Evolutionary conservation across 1,140 invertebrate genomes (phyloP).

Genomic region (Helicorthomorpha holstii): DNA sequence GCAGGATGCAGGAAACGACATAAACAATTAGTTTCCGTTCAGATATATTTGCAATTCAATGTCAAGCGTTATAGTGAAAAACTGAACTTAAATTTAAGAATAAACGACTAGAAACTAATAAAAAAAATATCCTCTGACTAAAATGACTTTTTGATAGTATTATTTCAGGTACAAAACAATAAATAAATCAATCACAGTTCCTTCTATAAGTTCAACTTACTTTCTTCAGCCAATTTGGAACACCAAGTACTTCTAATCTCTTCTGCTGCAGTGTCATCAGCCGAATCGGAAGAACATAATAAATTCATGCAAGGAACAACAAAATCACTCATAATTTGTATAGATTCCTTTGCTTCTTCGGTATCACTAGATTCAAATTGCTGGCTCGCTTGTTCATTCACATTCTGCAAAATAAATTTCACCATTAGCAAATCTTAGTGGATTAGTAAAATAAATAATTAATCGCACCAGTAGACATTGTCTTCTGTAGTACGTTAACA

Average conservation of each 20-base stretch:
- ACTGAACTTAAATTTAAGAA: no score
- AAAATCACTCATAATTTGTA: conserved; percentile 4
- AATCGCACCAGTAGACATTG: conserved; percentile 1
- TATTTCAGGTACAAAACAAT: no score
- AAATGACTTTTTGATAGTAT: no score
- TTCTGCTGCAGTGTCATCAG: conserved; percentile 5
- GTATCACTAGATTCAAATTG: conserved; percentile 3
- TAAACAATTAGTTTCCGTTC: no score
- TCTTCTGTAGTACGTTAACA: conserved; percentile 1
- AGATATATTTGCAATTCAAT: no score
- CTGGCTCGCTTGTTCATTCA: background rate
- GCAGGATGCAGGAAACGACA: background rate
- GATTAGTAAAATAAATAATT: background rate
- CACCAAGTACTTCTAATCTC: conserved; percentile 7
- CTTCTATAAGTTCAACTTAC: no score
- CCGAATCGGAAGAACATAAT: background rate
- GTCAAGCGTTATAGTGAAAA: no score
- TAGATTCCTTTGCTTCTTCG: background rate
- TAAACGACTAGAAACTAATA: no score
- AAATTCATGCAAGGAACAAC: conserved; percentile 7
- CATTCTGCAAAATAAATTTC: background rate
- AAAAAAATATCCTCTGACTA: no score
- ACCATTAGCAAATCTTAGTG: background rate
- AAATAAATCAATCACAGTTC: no score
- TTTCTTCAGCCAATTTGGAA: conserved; percentile 6